Evolutionary conservation across 2,113 vertebrate species (phyloP).

Genomic region (Pelusios castaneus): DNA sequence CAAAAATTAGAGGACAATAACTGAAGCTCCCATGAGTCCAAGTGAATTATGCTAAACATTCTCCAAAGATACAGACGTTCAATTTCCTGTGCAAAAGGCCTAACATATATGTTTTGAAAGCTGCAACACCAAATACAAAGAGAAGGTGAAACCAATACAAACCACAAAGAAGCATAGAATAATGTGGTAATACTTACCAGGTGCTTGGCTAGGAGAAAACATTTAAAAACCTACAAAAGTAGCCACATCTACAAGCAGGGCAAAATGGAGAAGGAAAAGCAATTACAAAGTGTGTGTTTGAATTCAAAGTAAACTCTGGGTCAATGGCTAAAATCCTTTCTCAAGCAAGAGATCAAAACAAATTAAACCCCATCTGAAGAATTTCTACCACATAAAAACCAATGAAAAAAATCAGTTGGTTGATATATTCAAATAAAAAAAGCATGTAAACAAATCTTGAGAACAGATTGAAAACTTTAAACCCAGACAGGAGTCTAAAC

Average conservation of each 20-base stretch:
- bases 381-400: background rate
- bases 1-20: no score
- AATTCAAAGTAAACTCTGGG: conserved; percentile 27
- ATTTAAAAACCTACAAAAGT: conserved; percentile 8
- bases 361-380: conserved; percentile 35
- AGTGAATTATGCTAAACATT: background rate
- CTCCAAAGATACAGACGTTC: background rate
- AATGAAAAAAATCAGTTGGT: conserved; percentile 55
- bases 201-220: background rate
- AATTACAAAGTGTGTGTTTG: background rate
- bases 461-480: conserved; percentile 42
- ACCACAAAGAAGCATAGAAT: background rate
- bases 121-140: fast-evolving
- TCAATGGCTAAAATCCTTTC: conserved; percentile 49
- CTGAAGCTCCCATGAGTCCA: background rate
- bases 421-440: conserved; percentile 50
- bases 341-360: conserved; percentile 59
- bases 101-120: background rate
- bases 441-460: conserved; percentile 51
- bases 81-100: background rate
- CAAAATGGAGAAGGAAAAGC: background rate
- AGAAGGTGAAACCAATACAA: background rate
- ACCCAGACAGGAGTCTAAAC: conserved; percentile 32
- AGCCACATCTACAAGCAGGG: background rate
- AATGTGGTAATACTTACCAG: no score